These are phyloP conservation scores for Cyprinodon diabolis DNA, from an alignment of 2,797 vertebrate species.

Conservation along the genomic window DNA sequence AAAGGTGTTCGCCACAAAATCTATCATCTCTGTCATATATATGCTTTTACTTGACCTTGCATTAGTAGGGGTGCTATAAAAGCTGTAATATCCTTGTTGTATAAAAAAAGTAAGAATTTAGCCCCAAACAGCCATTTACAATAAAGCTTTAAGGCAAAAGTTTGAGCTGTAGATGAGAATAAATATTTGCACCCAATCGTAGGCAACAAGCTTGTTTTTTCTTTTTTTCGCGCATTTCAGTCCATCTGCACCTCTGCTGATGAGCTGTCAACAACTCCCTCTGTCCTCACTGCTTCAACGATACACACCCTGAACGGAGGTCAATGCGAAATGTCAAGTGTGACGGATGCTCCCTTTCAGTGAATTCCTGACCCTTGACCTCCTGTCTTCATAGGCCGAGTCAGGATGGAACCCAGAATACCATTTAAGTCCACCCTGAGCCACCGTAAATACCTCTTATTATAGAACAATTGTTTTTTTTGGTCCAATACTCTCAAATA, in stretches of 20 bases:
- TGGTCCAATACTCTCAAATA: conserved; percentile 63
- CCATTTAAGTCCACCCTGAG: conserved; percentile 64
- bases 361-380: conserved; percentile 60
- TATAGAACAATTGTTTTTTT: conserved; percentile 71
- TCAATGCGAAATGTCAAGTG: conserved; percentile 69
- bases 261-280: conserved; percentile 48
- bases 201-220: conserved; percentile 16
- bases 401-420: conserved; percentile 46
- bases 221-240: conserved; percentile 32
- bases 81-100: conserved; percentile 40
- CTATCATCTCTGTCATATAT: conserved; percentile 47
- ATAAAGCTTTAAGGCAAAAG: conserved; percentile 47
- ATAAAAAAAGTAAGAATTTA: conserved; percentile 44
- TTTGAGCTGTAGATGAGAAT: conserved; percentile 25
- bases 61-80: conserved; percentile 43
- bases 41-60: conserved; percentile 53
- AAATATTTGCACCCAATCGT: conserved; percentile 9
- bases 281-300: conserved; percentile 10
- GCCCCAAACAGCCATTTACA: conserved; percentile 38
- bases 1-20: conserved; percentile 55
- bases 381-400: conserved; percentile 49
- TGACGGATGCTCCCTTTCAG: conserved; percentile 69
- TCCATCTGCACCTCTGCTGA: conserved; percentile 41
- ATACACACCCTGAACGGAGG: conserved; percentile 44
- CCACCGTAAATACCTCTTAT: conserved; percentile 64